phyloP scores from a whole-genome alignment of 1,140 invertebrate genomes.

The Capitella teleta region DNA sequence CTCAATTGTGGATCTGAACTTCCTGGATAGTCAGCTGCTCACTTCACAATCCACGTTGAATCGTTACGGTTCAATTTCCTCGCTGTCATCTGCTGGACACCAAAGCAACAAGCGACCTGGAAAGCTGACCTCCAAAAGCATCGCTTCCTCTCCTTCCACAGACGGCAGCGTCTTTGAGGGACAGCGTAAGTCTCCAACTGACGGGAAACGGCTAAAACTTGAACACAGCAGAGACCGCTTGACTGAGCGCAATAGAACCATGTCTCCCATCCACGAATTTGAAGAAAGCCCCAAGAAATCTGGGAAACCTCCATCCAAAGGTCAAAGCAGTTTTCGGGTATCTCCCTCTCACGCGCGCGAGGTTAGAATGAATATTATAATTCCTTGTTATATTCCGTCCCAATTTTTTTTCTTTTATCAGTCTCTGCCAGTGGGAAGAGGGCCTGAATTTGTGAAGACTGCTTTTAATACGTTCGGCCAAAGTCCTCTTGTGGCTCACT shows the following conservation, averaged over 20 bases:
- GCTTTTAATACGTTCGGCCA: slow-evolving; percentile 23
- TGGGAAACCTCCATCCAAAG: not conserved
- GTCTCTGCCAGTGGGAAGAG: slow-evolving; percentile 31
- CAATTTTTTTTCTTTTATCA: slow-evolving; percentile 12
- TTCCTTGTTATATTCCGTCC: not conserved
- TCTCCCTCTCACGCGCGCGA: not conserved
- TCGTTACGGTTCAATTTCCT: not conserved
- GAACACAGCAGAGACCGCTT: not conserved
- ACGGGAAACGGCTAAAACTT: not conserved
- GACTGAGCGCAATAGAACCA: not conserved
- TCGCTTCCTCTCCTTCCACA: too few species aligned
- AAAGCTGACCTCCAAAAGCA: not conserved
- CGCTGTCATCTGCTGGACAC: not conserved
- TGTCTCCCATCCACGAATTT: not conserved
- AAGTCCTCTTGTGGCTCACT: slow-evolving; percentile 30
- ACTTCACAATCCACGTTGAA: not conserved
- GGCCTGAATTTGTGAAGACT: slow-evolving; percentile 21
- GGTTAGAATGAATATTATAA: not conserved
- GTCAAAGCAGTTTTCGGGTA: not conserved
- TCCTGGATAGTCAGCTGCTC: not conserved
- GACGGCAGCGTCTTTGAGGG: too few species aligned
- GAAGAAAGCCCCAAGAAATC: not conserved
- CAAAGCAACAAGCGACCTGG: not conserved
- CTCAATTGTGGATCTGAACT: not conserved
- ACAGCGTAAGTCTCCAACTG: too few species aligned